Base-by-base conservation (phyloP, 2,113 vertebrate genomes). In the Pantherophis guttatus region DNA sequence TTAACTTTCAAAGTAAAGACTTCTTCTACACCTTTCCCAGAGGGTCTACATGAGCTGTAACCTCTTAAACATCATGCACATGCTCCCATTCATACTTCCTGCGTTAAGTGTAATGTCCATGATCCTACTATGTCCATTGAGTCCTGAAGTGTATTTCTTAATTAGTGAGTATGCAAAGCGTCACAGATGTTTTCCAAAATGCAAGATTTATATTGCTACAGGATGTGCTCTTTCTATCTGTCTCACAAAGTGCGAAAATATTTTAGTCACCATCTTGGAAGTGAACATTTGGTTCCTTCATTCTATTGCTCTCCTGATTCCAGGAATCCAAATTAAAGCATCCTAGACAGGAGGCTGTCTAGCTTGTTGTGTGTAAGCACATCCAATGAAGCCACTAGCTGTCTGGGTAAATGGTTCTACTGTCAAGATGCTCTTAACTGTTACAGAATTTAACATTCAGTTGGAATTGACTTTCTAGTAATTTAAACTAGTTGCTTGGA, bases 1-100 rank as follows among this genome's bases (percentile, higher is more conserved):
- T 92, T 92, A 92, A 88, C 13, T 53, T 92, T 50, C 29, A 26
- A 92, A 92, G 58, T 54, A n/a, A 88, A 23, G 50, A 70, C 48
- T 85, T 91, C 62, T 91, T n/a, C 50, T 88, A 87, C 58, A 54
- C 86, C 86, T 70, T 92, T 24, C 58, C 86, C 44, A 53, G 55
- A 21, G 58, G 48, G 55, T 11, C 62, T 39, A 13, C 5, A 26
- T 53, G 10, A 54, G 5, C 85, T 87, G 15, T 50, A 86, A 58
- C 54, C 3, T 21, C 24, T 50, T 52, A 24, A 86, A n/a, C 17
- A 62, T 8, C 29, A 65, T 1, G 21, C 12, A 39, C 7, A 44
- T 39, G 23, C 70, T 48, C 29, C 11, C 44, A 65, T 33, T 92
- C 29, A 5, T 12, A 88, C n/a, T 88, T 62, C 86, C 57, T 29